phyloP scores from a whole-genome alignment of 2,888 invertebrate genomes.

The Notodonta ziczac region DNA sequence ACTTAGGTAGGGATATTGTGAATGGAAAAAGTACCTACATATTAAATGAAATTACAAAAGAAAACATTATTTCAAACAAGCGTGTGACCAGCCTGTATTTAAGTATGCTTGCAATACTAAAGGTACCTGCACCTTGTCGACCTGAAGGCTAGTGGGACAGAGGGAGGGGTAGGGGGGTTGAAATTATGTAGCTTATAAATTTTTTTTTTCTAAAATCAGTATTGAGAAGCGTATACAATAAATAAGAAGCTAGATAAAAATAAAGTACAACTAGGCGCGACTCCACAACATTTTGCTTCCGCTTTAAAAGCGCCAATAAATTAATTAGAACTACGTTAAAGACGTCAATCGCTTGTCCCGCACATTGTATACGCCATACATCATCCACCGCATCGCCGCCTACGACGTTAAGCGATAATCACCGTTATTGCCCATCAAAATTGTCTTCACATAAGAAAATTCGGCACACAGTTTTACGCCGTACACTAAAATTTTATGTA shows the following conservation, averaged over 20 bases:
- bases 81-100: no score
- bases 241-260: background rate
- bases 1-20: no score
- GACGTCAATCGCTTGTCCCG: slow-evolving; percentile 76
- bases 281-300: slow-evolving; percentile 65
- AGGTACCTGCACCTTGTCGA: no score
- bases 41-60: no score
- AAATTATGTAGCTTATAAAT: no score
- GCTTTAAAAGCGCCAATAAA: slow-evolving; percentile 79
- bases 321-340: slow-evolving; percentile 76
- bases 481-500: slow-evolving; percentile 72
- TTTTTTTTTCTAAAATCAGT: no score
- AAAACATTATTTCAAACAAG: no score
- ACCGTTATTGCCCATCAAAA: slow-evolving; percentile 53
- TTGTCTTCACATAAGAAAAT: slow-evolving; percentile 68
- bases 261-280: slow-evolving; percentile 16
- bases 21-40: no score
- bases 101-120: no score
- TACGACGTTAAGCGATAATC: slow-evolving; percentile 52
- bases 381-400: slow-evolving; percentile 46
- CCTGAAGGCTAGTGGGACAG: no score
- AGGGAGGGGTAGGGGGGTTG: no score
- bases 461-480: slow-evolving; percentile 74
- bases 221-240: no score
- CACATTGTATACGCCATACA: slow-evolving; percentile 53